phyloP scores from a whole-genome alignment of 2,113 vertebrate genomes.

The Pipra filicauda region DNA sequence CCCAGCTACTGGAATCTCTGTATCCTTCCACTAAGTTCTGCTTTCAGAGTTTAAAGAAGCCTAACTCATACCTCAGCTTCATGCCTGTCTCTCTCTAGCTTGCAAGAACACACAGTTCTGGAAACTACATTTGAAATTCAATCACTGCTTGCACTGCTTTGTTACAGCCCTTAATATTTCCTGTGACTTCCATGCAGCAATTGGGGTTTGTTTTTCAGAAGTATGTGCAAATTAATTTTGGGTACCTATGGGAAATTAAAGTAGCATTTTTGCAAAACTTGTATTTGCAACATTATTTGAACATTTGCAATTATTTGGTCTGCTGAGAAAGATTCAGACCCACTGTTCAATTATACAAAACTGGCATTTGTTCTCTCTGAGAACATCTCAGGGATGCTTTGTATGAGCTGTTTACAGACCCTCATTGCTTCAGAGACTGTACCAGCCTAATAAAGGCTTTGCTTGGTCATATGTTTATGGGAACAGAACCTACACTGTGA shows the following conservation, averaged over 20 bases:
- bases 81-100: background rate
- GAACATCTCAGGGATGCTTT: background rate
- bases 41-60: background rate
- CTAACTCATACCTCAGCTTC: background rate
- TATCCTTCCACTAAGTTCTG: background rate
- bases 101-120: background rate
- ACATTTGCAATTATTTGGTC: background rate
- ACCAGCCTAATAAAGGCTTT: background rate
- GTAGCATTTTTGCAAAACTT: background rate
- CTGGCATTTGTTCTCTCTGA: background rate
- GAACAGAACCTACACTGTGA: background rate
- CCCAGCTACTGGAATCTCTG: background rate
- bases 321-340: background rate
- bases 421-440: background rate
- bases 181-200: background rate
- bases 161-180: background rate
- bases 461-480: background rate
- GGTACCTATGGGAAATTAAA: background rate
- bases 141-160: background rate
- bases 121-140: background rate
- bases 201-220: conserved; percentile 11
- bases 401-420: background rate
- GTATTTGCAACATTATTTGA: background rate
- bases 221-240: conserved; percentile 6
- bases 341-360: background rate